phyloP scores from a whole-genome alignment of 1,140 invertebrate genomes.

The Oedothorax gibbosus region DNA sequence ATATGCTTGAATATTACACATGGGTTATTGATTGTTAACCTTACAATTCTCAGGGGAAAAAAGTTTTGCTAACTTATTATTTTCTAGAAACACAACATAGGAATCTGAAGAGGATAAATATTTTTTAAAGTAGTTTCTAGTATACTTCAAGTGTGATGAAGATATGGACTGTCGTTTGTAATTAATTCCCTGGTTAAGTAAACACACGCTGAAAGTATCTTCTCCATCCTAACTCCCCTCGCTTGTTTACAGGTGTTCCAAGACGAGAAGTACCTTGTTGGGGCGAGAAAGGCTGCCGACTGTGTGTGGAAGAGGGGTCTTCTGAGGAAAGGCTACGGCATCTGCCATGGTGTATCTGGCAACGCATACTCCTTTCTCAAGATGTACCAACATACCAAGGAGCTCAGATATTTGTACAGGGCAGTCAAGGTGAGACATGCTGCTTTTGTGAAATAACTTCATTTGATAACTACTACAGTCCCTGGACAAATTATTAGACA shows the following conservation, averaged over 20 bases:
- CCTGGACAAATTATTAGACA: no score
- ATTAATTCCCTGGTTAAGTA: no score
- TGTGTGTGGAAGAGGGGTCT: constrained; percentile 87
- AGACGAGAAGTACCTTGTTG: constrained; percentile 80
- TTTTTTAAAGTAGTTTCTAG: not conserved
- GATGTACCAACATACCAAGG: constrained; percentile 83
- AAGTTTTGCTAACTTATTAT: no score
- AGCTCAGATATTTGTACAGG: constrained; percentile 78
- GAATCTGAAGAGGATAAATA: no score
- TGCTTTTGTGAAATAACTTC: constrained; percentile 10
- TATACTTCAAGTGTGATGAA: not conserved
- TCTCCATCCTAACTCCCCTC: not conserved
- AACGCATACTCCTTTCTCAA: constrained; percentile 90
- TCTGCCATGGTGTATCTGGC: constrained; percentile 93
- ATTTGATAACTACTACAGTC: no score
- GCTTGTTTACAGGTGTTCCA: constrained; percentile 72
- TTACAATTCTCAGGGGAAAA: no score
- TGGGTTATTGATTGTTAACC: no score
- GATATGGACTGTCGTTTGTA: no score
- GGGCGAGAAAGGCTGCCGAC: constrained; percentile 79
- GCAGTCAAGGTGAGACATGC: constrained; percentile 71
- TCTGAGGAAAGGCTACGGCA: constrained; percentile 88
- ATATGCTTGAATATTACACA: no score
- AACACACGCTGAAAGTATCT: not conserved
- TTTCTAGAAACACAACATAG: not conserved